Evolutionary conservation across 92 coral and sea anemone genomes (phyloP), one percentile per base, ranked within the genome.

Genomic region (Siderastrea siderea): DNA sequence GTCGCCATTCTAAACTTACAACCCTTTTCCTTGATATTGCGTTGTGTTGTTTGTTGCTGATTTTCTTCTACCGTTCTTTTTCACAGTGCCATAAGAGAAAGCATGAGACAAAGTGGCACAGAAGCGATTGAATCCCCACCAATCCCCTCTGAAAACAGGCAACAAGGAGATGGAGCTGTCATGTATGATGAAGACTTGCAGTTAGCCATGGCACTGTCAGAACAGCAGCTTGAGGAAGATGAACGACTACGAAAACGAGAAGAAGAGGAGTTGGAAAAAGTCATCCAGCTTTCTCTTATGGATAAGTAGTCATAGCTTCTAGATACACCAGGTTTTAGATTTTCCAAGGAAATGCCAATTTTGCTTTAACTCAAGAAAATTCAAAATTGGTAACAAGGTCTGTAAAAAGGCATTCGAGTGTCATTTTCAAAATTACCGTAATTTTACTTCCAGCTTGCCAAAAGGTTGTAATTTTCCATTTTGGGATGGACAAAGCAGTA

Each of bases 151-250:
- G 93, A 71, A 55, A 77, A 65, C 16, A 80, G 86, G 26, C 63
- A 80, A 74, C 79, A 57, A 57, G 91, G 78, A 12, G 75, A 69
- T 74, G 81, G 78, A 45, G 89, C 83, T 17, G 68, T 83, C 67
- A 87, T 81, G 47, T 81, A 71, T 67, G 98, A 98, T 47, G 99
- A 98, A 73, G 94, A 98, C 61, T 78, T 98, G 59, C 94, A 91
- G 74, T 90, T 95, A n/a, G 99, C 98, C 5, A 90, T 98, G 91
- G 99, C 96, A 38, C 90, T 98, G 77, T 98, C 99, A 5, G 92
- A 95, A 70, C 97, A 95, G 55, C 95, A 98, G 71, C 75, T 90
- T 55, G 90, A 90, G 55, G 91, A 94, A 55, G 95, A 95, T 71
- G 95, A 91, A 74, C 85, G 68, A 61, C 94, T 93, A 75, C 81